phyloP scores from a whole-genome alignment of 2,888 invertebrate species.

The Melipona beecheii region DNA sequence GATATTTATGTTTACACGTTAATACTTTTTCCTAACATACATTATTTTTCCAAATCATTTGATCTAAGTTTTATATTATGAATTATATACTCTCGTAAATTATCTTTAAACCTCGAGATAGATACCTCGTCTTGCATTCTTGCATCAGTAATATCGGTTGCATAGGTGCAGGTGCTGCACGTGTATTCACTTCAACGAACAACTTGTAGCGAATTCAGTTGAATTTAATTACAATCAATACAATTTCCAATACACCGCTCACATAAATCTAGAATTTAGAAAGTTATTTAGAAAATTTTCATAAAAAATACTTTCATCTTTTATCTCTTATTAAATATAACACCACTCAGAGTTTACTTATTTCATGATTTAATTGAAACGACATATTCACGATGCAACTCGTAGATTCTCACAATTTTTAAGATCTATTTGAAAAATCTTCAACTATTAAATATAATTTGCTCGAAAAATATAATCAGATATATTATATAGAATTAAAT shows the following conservation, averaged over 20 bases:
- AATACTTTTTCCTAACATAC: neutral
- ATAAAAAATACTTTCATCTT: neutral
- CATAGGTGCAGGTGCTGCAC: no score
- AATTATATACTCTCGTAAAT: neutral
- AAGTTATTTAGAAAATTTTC: neutral
- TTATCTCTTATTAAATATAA: neutral
- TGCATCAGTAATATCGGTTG: neutral
- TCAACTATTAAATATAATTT: neutral
- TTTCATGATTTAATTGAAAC: neutral
- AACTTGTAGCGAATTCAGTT: neutral
- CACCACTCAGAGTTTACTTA: no score
- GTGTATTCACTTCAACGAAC: no score
- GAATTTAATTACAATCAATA: neutral
- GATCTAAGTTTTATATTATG: neutral
- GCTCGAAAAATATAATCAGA: neutral
- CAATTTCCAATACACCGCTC: no score
- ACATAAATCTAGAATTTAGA: neutral
- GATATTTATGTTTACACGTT: neutral
- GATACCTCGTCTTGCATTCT: neutral
- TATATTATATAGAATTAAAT: neutral
- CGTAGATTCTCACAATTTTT: no score
- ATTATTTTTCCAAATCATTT: neutral
- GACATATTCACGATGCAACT: neutral
- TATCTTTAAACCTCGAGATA: neutral
- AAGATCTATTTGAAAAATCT: neutral